phyloP scores from a whole-genome alignment of 2,113 vertebrate genomes.

The Petromus typicus region DNA sequence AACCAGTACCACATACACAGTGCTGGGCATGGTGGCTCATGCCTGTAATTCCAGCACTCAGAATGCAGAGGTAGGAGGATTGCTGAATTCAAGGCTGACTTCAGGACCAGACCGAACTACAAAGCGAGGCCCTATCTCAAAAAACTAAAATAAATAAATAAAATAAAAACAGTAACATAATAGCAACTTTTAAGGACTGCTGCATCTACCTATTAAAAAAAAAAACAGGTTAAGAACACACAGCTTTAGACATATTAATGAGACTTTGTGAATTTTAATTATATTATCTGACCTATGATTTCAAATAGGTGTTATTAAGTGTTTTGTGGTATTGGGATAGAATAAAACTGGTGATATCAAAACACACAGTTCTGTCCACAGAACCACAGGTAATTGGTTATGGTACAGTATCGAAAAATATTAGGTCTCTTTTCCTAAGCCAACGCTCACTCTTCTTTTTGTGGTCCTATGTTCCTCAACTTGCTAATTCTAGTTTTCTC shows the following conservation, averaged over 20 bases:
- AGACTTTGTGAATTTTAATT: conserved; percentile 23
- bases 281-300: not conserved
- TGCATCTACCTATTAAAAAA: not conserved
- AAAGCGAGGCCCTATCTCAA: no score
- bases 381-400: not conserved
- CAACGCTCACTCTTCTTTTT: conserved; percentile 35
- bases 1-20: no score
- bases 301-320: not conserved
- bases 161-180: conserved; percentile 7
- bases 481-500: conserved; percentile 55
- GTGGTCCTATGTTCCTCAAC: not conserved
- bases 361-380: not conserved
- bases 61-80: no score
- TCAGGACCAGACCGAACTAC: no score
- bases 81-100: no score
- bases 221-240: not conserved
- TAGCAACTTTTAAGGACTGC: not conserved
- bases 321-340: not conserved
- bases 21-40: no score
- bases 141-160: no score
- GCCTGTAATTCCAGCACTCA: no score
- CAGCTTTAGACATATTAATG: conserved; percentile 15
- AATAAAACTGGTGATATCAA: conserved; percentile 20
- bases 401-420: not conserved
- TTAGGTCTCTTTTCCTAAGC: not conserved